phyloP scores from a whole-genome alignment of 2,797 vertebrate species.

The Sciurus carolinensis region DNA sequence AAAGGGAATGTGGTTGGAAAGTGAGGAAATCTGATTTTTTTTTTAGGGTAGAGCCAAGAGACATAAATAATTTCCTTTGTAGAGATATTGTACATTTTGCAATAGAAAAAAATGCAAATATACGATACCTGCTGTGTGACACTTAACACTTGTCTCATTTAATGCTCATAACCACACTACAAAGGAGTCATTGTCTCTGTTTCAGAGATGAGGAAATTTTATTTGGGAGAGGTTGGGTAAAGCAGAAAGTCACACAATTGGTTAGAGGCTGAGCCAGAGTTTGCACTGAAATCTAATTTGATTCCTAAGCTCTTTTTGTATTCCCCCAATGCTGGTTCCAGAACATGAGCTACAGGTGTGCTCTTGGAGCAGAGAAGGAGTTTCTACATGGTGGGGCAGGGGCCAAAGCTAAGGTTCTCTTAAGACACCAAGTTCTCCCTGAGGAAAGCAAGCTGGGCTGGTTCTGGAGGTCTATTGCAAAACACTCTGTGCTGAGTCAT shows the following conservation, averaged over 20 bases:
- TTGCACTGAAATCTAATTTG: slow-evolving; percentile 43
- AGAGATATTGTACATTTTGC: slow-evolving; percentile 19
- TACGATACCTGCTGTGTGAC: neutral
- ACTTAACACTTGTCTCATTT: slow-evolving; percentile 17
- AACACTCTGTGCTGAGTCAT: slow-evolving; percentile 73
- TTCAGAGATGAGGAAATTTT: slow-evolving; percentile 66
- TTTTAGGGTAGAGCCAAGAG: neutral
- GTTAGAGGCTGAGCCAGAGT: slow-evolving; percentile 21
- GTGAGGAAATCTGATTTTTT: neutral
- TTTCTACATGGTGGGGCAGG: slow-evolving; percentile 13
- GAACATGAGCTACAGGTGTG: slow-evolving; percentile 32
- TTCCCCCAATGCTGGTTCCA: neutral
- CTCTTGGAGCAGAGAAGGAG: slow-evolving; percentile 61
- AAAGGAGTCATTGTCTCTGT: slow-evolving; percentile 4
- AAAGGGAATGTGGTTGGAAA: neutral
- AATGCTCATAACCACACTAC: neutral
- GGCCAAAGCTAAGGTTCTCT: slow-evolving; percentile 59
- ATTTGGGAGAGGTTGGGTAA: slow-evolving; percentile 1
- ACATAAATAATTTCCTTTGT: slow-evolving; percentile 32
- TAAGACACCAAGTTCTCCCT: slow-evolving; percentile 67
- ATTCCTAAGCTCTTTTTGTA: slow-evolving; percentile 61
- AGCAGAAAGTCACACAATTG: neutral
- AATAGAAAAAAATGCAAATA: neutral
- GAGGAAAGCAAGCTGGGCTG: slow-evolving; percentile 74
- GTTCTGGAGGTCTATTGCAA: slow-evolving; percentile 73